Evolutionary conservation across 2,113 vertebrate genomes (phyloP).

Genomic region (Malurus elegans): DNA sequence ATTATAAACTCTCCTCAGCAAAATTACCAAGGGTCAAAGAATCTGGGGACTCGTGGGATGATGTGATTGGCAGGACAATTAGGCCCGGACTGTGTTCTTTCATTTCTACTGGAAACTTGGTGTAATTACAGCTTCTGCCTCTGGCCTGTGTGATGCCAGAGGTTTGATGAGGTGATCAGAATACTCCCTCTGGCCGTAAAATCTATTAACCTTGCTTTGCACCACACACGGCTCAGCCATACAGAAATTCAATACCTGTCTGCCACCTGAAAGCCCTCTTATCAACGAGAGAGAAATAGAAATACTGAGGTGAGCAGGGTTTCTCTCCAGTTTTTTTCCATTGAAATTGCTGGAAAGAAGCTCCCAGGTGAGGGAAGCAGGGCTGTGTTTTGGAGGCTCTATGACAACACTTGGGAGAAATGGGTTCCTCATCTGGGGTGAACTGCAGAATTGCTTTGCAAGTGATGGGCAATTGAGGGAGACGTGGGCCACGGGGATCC

Average conservation of each 20-base stretch:
- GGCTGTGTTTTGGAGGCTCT: neutral
- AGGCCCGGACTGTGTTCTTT: neutral
- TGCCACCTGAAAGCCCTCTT: neutral
- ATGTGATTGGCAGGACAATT: constrained; percentile 50
- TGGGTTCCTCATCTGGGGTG: neutral
- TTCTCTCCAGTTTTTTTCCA: neutral
- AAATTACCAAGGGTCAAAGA: constrained; percentile 11
- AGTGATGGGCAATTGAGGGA: rapidly evolving
- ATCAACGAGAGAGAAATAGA: constrained; percentile 11
- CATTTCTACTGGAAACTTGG: constrained; percentile 19
- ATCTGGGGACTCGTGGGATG: neutral
- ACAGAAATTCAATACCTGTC: constrained; percentile 52
- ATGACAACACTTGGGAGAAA: neutral
- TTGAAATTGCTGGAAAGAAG: neutral
- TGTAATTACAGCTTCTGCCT: constrained; percentile 54
- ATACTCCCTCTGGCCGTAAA: constrained; percentile 32
- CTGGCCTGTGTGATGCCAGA: neutral
- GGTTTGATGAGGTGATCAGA: constrained; percentile 15
- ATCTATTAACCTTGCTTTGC: constrained; percentile 57
- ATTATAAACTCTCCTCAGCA: neutral
- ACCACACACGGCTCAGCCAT: neutral
- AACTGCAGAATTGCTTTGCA: neutral
- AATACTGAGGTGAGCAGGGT: neutral
- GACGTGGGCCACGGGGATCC: neutral
- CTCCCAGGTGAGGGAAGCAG: neutral